Conservation (phyloP, 2,888 invertebrate species). For the Eupeodes luniger region DNA sequence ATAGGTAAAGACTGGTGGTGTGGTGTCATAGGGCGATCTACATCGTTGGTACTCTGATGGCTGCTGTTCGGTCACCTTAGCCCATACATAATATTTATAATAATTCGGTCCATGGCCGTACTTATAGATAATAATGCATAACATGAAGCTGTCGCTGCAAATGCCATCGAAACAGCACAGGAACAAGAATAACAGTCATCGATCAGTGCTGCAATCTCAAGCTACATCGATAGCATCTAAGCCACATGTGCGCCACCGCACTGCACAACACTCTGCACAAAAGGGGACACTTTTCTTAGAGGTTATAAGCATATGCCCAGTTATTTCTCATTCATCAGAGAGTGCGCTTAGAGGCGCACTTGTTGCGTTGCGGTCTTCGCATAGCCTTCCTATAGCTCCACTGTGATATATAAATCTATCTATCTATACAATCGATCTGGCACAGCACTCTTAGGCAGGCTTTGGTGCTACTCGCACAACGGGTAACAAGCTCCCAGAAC, state of each 20-base stretch:
- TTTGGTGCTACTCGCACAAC: constrained; percentile 22
- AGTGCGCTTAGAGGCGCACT: constrained; percentile 45
- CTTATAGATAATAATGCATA: constrained; percentile 72
- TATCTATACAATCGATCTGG: constrained; percentile 74
- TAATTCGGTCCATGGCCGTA: constrained; percentile 66
- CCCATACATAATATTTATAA: constrained; percentile 71
- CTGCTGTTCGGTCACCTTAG: constrained; percentile 19
- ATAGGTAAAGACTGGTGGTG: not conserved
- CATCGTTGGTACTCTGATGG: constrained; percentile 2
- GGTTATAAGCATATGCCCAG: constrained; percentile 13
- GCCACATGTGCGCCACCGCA: constrained; percentile 33
- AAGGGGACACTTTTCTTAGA: constrained; percentile 65
- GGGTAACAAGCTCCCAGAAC: constrained; percentile 64
- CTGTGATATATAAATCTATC: constrained; percentile 70
- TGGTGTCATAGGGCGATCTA: constrained; percentile 70
- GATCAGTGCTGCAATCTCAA: constrained; percentile 68
- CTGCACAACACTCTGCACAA: not conserved
- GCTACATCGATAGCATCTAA: constrained; percentile 61
- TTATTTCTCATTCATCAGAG: constrained; percentile 71
- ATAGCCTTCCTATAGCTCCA: not conserved
- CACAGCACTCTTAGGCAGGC: constrained; percentile 6
- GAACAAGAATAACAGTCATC: constrained; percentile 34
- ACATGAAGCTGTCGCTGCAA: constrained; percentile 44
- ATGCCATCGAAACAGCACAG: constrained; percentile 11
- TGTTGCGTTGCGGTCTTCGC: constrained; percentile 37